Base-by-base conservation (phyloP, 2,888 invertebrate species). In the Hyalella azteca region DNA sequence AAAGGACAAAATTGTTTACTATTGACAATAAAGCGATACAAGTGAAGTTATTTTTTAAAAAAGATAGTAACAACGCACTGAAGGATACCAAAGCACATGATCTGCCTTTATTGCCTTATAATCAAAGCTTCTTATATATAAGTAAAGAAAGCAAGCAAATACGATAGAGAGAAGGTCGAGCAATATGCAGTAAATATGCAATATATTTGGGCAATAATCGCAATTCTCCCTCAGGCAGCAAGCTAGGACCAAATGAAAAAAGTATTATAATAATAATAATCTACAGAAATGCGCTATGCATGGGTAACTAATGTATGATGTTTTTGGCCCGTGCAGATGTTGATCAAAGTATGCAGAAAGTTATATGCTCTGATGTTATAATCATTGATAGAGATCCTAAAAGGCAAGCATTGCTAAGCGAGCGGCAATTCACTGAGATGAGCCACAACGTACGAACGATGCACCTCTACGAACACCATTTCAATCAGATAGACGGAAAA, bases 251-350 rank as follows among this genome's bases (percentile, higher is more conserved):
- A 66, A 66, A 66, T 54, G 29, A 36, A 66, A 66, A 36, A 66
- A 66, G 36, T 66, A 66, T n/a, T n/a, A n/a, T n/a, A n/a, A n/a
- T n/a, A n/a, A n/a, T 36, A 66, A 66, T n/a, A 66, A 66, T 66
- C 66, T 66, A 66, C 66, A 66, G 36, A 66, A 66, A 66, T 66
- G 66, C 66, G 66, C 66, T 66, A 66, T 66, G 36, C 36, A 66
- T 66, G 66, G 66, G 66, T 45, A 66, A 54, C 54, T 54, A 54
- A 54, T 54, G 54, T 29, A 54, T 54, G n/a, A 54, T 54, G 54
- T 54, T 54, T 54, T 22, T 26, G 54, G 26, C 54, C 54, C 54
- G 54, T 54, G n/a, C 11, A 45, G 11, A 45, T 19, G 45, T 3
- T 45, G 45, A 45, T 45, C 45, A 45, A 45, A 45, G 45, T 45